Evolutionary conservation across 1,140 invertebrate species (phyloP).

Genomic region (Rhizoglyphus robini): DNA sequence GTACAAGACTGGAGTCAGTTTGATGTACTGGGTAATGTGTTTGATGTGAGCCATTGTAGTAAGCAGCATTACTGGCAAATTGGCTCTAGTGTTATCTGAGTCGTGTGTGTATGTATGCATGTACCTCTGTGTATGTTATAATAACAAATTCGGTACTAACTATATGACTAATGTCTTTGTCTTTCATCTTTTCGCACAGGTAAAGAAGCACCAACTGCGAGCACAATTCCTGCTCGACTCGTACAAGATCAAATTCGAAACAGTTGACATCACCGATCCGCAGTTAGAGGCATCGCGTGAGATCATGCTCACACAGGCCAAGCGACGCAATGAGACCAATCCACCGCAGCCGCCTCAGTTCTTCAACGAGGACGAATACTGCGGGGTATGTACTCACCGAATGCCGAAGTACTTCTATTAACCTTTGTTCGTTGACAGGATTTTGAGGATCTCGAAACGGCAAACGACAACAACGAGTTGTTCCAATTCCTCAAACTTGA

Average conservation of each 20-base stretch:
- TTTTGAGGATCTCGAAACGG: slow-evolving; percentile 78
- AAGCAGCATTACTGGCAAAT: too few species aligned
- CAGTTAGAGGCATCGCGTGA: slow-evolving; percentile 68
- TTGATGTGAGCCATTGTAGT: too few species aligned
- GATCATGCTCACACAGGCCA: slow-evolving; percentile 78
- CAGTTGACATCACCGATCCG: slow-evolving; percentile 83
- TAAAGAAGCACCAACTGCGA: slow-evolving; percentile 81
- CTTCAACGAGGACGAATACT: slow-evolving; percentile 81
- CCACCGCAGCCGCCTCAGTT: slow-evolving; percentile 77
- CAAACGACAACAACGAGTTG: slow-evolving; percentile 76
- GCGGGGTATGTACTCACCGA: slow-evolving; percentile 76
- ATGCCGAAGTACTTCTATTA: neutral
- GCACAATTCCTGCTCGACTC: slow-evolving; percentile 81
- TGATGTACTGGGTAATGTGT: too few species aligned
- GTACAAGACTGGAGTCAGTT: too few species aligned
- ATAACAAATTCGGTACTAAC: too few species aligned
- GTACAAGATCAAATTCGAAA: slow-evolving; percentile 68
- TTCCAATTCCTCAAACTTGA: slow-evolving; percentile 54
- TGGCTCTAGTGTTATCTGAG: too few species aligned
- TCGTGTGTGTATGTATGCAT: neutral
- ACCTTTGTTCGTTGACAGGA: slow-evolving; percentile 54
- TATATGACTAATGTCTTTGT: neutral
- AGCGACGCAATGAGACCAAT: slow-evolving; percentile 47
- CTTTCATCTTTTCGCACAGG: slow-evolving; percentile 43
- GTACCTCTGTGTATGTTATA: neutral